These are phyloP conservation scores for Halcyon badia DNA, from an alignment of 2,797 vertebrate genomes.

Conservation along the genomic window DNA sequence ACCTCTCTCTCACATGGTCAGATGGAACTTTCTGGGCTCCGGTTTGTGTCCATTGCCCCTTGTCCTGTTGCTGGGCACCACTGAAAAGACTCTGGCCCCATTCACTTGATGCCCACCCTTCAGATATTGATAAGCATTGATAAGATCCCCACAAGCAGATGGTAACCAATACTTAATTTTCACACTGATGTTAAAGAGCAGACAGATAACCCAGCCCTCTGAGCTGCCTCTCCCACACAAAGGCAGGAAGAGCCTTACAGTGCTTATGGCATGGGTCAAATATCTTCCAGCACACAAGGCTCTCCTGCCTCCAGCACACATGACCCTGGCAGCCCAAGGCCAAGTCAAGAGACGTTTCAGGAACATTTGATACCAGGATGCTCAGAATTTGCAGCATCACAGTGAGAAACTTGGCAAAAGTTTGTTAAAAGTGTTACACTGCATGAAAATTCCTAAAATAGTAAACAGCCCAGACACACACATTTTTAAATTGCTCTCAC, in stretches of 20 bases:
- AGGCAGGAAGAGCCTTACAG: not conserved
- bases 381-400: not conserved
- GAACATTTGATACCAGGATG: not conserved
- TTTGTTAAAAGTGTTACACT: not conserved
- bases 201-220: not conserved
- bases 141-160: not conserved
- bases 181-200: not conserved
- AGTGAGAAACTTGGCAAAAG: not conserved
- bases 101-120: not conserved
- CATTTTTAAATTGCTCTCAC: not conserved
- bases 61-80: not conserved
- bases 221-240: fast-evolving
- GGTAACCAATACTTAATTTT: not conserved
- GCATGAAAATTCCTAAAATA: not conserved
- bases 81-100: not conserved
- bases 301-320: not conserved
- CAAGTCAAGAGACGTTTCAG: not conserved
- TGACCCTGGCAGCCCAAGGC: not conserved
- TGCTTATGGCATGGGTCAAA: not conserved
- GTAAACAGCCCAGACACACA: fast-evolving
- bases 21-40: not conserved
- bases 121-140: not conserved
- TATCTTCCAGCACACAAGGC: fast-evolving
- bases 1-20: not conserved
- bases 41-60: not conserved